Base-by-base conservation (phyloP, 2,888 invertebrate genomes). In the Helobdella robusta region DNA sequence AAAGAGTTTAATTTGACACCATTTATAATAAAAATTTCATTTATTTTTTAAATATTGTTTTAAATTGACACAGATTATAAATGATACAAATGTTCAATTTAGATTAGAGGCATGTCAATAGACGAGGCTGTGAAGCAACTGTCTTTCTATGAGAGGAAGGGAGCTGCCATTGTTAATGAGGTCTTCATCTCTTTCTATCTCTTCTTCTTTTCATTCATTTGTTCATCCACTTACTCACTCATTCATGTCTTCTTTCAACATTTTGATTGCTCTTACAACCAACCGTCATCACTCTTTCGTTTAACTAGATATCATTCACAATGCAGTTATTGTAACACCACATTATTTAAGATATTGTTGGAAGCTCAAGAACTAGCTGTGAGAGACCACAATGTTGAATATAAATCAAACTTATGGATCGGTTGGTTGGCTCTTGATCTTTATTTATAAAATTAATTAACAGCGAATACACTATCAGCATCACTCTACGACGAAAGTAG, bases 51-150 rank as follows among this genome's bases (percentile, higher is more conserved):
- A 15, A 6, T 23, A 2, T 35, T 23, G 35, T 58, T n/a, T 63
- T 40, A n/a, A 36, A 15, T 5, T 25, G 6, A 25, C 30, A 25
- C 23, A 44, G 18, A 28, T 40, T 18, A 15, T 36, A 8, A 20
- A 56, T 58, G 40, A 28, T 25, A 25, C 52, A 15, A 25, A 58
- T 64, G 25, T 20, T 59, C 82, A n/a, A n/a, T 83, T 71, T 84
- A 94, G 75, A 85, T 95, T 1, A 84, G 94, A 73, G 95, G 95
- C 18, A 87, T 94, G 88, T 83, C 87, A 20, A 87, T 94, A 1
- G 94, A 95, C 80, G 94, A 95, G 81, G 95, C 95, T 15, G 77
- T 94, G 0, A 90, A 88, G 77, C 94, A 95, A 78, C 81, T 95
- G 18, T 86, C 85, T 73, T 93, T 91, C 82, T 83, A 89, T 0